Base-by-base conservation (phyloP, 1,140 invertebrate genomes). In the Bombus sylvicola region DNA sequence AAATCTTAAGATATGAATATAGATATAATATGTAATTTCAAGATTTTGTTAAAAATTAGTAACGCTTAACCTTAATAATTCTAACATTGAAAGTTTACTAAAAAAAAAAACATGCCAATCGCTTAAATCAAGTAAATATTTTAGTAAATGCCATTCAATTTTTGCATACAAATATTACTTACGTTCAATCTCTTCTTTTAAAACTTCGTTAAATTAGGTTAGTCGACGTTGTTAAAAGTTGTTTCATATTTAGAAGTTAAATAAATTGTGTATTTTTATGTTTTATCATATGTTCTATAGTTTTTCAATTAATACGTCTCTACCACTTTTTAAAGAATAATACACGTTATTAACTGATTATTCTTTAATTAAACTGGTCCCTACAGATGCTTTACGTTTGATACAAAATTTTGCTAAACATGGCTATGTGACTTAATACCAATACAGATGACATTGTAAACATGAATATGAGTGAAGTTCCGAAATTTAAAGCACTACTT, bases 401-500 rank as follows among this genome's bases (percentile, higher is more conserved):
- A 59, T 83, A 83, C 8, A 59, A 78, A 77, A 69, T 47, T 77
- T 71, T 57, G 13, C 62, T 43, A 83, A 83, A 83, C 73, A 83
- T 78, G 47, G 47, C 74, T 78, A 76, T 74, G 57, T 22, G 81
- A 75, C 34, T 81, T 34, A 18, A 59, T 81, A 73, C 15, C 62
- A 28, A 69, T 28, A 41, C 22, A 81, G 13, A 47, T 81, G 25
- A 73, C 62, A 57, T 31, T 34, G 53, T 82, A 82, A 82, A 82
- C 68, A 74, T 74, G 34, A 12, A 18, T 62, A 9, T 74, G 34
- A 6, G 12, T n/a, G 1, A 6, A 57, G 43, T 53, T 74, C 12
- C 12, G 28, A 43, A 22, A 47, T 73, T 31, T 73, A 41, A 41
- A n/a, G 2, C 12, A 4, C 2, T 25, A 34, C 3, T 34, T 53